Conservation (phyloP, 2,888 invertebrate species). For the Dryobota labecula region DNA sequence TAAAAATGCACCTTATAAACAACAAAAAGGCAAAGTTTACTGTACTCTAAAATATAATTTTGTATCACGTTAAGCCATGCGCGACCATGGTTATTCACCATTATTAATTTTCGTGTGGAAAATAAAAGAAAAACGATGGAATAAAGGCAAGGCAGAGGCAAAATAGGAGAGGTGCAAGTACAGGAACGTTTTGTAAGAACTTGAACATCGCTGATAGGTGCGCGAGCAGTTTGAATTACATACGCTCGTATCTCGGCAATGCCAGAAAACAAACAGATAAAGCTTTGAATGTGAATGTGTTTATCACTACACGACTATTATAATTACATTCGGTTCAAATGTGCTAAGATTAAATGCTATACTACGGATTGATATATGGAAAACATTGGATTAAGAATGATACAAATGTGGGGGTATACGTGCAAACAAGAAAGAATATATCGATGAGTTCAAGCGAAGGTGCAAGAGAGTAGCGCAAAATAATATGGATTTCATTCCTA, state of each 20-base stretch:
- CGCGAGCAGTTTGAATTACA: slow-evolving; percentile 76
- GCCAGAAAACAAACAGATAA: slow-evolving; percentile 91
- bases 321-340: slow-evolving; percentile 69
- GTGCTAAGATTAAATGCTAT: slow-evolving; percentile 75
- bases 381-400: slow-evolving; percentile 68
- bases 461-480: slow-evolving; percentile 77
- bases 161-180: slow-evolving; percentile 87
- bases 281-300: slow-evolving; percentile 83
- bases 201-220: slow-evolving; percentile 72
- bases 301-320: slow-evolving; percentile 72
- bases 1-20: slow-evolving; percentile 78
- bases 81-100: slow-evolving; percentile 85
- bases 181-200: slow-evolving; percentile 73
- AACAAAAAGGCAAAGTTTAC: slow-evolving; percentile 73
- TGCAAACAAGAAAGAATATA: slow-evolving; percentile 73
- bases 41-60: slow-evolving; percentile 71
- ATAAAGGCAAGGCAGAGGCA: slow-evolving; percentile 85
- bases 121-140: slow-evolving; percentile 76
- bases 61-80: slow-evolving; percentile 83
- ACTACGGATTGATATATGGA: slow-evolving; percentile 73
- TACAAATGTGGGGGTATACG: slow-evolving; percentile 69
- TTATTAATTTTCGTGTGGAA: slow-evolving; percentile 74
- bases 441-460: slow-evolving; percentile 78
- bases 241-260: slow-evolving; percentile 85
- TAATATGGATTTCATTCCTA: slow-evolving; percentile 77